Base-by-base conservation (phyloP, 2,113 vertebrate species). In the Etheostoma spectabile region DNA sequence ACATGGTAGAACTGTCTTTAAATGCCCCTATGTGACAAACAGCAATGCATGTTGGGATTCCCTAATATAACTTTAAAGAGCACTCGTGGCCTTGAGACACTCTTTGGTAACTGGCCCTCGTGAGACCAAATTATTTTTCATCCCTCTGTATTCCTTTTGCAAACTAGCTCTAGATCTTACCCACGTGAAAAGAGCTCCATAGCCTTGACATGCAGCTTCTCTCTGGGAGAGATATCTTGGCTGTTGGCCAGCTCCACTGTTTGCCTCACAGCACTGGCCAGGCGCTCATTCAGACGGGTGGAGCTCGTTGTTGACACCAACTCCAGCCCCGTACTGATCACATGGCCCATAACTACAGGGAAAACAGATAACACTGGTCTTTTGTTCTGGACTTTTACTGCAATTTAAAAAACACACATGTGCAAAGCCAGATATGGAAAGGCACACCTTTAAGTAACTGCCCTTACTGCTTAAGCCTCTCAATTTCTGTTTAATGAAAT, bases 341-440 rank as follows among this genome's bases (percentile, higher is more conserved):
- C 96, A 0, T 97, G 95, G 8, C 98, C 98, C 98, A 99, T 97
- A 0, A 94, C 98, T 99, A 68, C 59, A 77, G n/a, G 48, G 53
- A 11, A 61, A 61, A 63, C 42, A 67, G 12, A 59, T 1, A 49
- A 67, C 24, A 78, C 15, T 4, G 5, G 16, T 71, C 51, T 63
- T 48, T 63, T 49, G 8, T 42, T 56, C 19, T 57, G 18, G 24
- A 77, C 18, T 64, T 52, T 68, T 2, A n/a, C 21, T n/a, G 51
- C 60, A 74, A 5, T 12, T 22, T 4, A 61, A 69, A 15, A 35
- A 52, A 18, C 67, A 66, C 56, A 18, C 15, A 35, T 63, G 27
- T 21, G 24, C 7, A 1, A 13, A 51, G 38, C 8, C 1, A 77
- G 21, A 21, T 38, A 42, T 56, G 8, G 6, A 14, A 51, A 68